Evolutionary conservation across 2,113 vertebrate genomes (phyloP), one percentile per base, ranked within the genome.

Genomic region (Nyctereutes procyonoides): DNA sequence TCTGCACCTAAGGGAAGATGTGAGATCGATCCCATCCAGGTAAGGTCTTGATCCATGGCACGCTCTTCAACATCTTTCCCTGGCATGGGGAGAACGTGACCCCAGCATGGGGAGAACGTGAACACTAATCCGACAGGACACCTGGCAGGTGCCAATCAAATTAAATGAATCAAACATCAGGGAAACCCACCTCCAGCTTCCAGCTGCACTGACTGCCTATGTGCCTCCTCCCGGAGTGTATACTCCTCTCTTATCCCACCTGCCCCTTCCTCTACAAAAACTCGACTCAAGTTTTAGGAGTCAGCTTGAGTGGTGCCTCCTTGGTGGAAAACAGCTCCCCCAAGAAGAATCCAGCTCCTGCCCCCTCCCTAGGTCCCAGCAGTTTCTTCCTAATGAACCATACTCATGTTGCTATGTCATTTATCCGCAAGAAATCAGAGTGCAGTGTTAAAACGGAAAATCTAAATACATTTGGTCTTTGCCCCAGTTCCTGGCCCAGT

Each of bases 11-110:
- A 32, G 19, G 87, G n/a, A 28, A 85, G 60, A 19, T 0, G 7
- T 38, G 22, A 26, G 56, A 30, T n/a, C 20, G 0, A 12, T 12
- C 8, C 14, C 28, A 13, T 73, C 30, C 28, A 3, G 0, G 12
- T 8, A 24, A 65, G 51, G 30, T 13, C 69, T 60, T 4, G 10
- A 26, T 14, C 38, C 26, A 28, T 12, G 4, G 62, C 17, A 15
- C 0, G 1, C 13, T 28, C 30, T 56, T 2, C n/a, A 43, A 43
- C n/a, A 8, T 4, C 48, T 26, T 11, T 56, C 74, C 65, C 8
- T 0, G 0, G 58, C 43, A 7, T 1, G 9, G 48, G 30, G 56
- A 62, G 56, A 60, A 10, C 62, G 3, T 28, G 67, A 69, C 16
- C 24, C 30, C 13, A 55, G 56, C 12, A 11, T 15, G 9, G 48